Base-by-base conservation (phyloP, 2,888 invertebrate species). In the Lithophane leautieri region DNA sequence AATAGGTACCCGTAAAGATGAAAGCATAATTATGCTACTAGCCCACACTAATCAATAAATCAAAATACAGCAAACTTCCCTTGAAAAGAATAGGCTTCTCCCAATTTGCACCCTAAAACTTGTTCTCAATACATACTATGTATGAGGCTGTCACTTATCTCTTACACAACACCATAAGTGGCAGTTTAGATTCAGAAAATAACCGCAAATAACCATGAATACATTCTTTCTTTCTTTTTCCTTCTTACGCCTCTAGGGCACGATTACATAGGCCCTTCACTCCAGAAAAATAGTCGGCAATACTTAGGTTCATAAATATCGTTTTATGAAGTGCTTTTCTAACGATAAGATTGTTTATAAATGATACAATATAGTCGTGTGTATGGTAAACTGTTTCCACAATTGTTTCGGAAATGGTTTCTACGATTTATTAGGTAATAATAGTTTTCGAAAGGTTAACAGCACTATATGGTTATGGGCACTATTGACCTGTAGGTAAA, bases 141-240 rank as follows among this genome's bases (percentile, higher is more conserved):
- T 60, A 70, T 79, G 62, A 62, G 34, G 34, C 40, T 78, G 70
- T 60, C 34, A 78, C 50, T n/a, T 9, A 1, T 6, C 4, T 56
- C 42, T 6, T 50, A 58, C 16, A 34, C 14, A 69, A 52, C 44
- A 52, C 52, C 28, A 22, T 77, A 79, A 70, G 63, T 77, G 44
- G 82, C 54, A 28, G 70, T 82, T 79, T 82, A 70, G 22, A 79
- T 82, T 82, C 79, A 52, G 79, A 77, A 52, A 70, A 65, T 42
- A 56, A 28, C 52, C 63, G 19, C 63, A 47, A 63, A 81, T 81
- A 75, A 61, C 61, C 11, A 70, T 76, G 77, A 79, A 70, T 70
- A 76, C 22, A 58, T 63, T n/a, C 28, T 22, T 66, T 25, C 8
- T 58, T 44, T 19, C 40, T 28, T 75, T 73, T 65, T 14, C 52